These are phyloP conservation scores for Ecliptopera silaceata DNA, from an alignment of 2,888 invertebrate species.

Conservation along the genomic window DNA sequence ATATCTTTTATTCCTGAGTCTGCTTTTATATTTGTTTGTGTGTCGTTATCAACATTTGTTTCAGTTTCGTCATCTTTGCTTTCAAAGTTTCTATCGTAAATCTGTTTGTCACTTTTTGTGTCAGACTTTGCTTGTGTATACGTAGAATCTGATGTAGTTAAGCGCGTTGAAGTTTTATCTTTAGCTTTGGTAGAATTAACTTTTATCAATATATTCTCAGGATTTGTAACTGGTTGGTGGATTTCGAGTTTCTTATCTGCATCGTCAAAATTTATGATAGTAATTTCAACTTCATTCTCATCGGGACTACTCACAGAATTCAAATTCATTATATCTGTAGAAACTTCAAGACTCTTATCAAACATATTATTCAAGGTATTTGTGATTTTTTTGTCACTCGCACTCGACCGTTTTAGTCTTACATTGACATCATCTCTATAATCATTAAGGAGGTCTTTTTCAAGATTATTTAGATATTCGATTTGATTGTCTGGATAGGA, in stretches of 20 bases:
- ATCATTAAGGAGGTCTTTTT: slow-evolving; percentile 12
- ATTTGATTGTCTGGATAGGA: slow-evolving; percentile 29
- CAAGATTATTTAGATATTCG: slow-evolving; percentile 33
- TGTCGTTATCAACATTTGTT: neutral
- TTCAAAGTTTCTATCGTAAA: neutral
- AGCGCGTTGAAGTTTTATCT: neutral
- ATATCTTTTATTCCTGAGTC: neutral
- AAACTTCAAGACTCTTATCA: slow-evolving; percentile 5
- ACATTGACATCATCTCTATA: slow-evolving; percentile 2
- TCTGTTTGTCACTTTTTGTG: neutral
- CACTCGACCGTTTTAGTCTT: slow-evolving; percentile 23
- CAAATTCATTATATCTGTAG: neutral
- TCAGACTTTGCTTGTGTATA: neutral
- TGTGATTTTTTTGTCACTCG: slow-evolving; percentile 15
- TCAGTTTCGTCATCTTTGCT: neutral
- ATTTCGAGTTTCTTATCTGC: neutral
- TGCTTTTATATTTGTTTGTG: neutral
- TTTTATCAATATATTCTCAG: neutral
- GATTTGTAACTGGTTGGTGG: neutral
- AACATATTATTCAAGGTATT: slow-evolving; percentile 1
- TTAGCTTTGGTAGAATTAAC: neutral
- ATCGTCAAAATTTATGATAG: slow-evolving; percentile 45
- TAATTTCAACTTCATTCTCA: slow-evolving; percentile 40
- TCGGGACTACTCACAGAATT: slow-evolving; percentile 11
- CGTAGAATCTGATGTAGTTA: neutral